Percentiles rank a stretch among this genome's conserved stretches.
phyloP scores from a whole-genome alignment of 2,888 invertebrate genomes.

The Autographa pulchrina region DNA sequence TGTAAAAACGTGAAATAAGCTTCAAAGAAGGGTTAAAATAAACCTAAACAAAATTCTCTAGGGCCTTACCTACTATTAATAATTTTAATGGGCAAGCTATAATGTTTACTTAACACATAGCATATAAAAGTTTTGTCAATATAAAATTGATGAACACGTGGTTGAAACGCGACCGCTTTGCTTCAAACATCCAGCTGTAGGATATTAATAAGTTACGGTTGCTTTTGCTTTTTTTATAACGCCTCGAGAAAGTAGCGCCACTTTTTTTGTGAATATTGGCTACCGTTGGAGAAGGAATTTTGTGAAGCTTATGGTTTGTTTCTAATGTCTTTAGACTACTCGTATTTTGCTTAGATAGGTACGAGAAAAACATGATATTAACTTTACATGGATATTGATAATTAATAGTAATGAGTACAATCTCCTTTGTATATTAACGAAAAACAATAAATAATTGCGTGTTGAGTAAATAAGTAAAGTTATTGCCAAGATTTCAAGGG shows the following conservation, averaged over 20 bases:
- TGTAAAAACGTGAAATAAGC: not conserved
- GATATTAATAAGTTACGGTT: conserved; percentile 40
- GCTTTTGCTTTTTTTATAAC: not conserved
- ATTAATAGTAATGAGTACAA: too few species aligned
- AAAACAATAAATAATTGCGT: too few species aligned
- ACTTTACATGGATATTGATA: not conserved
- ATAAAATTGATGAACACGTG: conserved; percentile 50
- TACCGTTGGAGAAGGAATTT: not conserved
- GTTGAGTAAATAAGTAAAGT: too few species aligned
- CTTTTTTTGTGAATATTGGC: conserved; percentile 6
- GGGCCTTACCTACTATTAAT: conserved; percentile 34
- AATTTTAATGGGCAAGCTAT: conserved; percentile 36
- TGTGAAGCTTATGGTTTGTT: not conserved
- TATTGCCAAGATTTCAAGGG: too few species aligned
- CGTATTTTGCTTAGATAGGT: not conserved
- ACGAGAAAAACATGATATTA: not conserved
- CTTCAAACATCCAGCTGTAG: conserved; percentile 31
- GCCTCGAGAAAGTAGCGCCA: conserved; percentile 6
- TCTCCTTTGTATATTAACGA: too few species aligned
- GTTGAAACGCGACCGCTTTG: conserved; percentile 24
- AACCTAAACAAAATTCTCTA: conserved; percentile 14
- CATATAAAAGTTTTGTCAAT: conserved; percentile 54
- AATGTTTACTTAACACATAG: conserved; percentile 52
- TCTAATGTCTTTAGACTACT: not conserved
- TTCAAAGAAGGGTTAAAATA: not conserved